phyloP scores from a whole-genome alignment of 2,797 vertebrate species.

The Cryptoprocta ferox region DNA sequence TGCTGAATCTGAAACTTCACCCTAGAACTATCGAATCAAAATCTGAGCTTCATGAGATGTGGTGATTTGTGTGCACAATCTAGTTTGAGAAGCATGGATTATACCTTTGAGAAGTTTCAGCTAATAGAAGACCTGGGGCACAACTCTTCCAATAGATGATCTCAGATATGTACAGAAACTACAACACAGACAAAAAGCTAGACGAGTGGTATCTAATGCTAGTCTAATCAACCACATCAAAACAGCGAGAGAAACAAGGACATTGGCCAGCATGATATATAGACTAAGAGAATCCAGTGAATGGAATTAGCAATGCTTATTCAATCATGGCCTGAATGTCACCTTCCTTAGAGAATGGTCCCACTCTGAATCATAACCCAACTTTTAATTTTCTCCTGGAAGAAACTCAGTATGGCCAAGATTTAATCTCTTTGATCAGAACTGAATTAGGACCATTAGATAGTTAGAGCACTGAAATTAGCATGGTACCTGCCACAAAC shows the following conservation, averaged over 20 bases:
- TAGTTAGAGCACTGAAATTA: not conserved
- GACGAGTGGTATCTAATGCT: not conserved
- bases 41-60: not conserved
- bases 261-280: not conserved
- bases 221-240: not conserved
- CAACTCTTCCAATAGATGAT: not conserved
- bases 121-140: not conserved
- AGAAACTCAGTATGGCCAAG: not conserved
- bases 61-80: not conserved
- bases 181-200: not conserved
- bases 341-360: not conserved
- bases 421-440: not conserved
- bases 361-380: not conserved
- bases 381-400: not conserved
- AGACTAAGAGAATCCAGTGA: not conserved
- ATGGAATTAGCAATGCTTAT: not conserved
- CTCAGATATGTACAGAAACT: not conserved
- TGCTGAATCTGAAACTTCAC: not conserved
- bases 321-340: not conserved
- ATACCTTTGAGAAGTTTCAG: not conserved
- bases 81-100: not conserved
- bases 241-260: not conserved
- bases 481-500: not conserved
- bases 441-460: not conserved
- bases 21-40: not conserved